Conservation (phyloP, 2,113 vertebrate genomes). For the Hypanus sabinus region DNA sequence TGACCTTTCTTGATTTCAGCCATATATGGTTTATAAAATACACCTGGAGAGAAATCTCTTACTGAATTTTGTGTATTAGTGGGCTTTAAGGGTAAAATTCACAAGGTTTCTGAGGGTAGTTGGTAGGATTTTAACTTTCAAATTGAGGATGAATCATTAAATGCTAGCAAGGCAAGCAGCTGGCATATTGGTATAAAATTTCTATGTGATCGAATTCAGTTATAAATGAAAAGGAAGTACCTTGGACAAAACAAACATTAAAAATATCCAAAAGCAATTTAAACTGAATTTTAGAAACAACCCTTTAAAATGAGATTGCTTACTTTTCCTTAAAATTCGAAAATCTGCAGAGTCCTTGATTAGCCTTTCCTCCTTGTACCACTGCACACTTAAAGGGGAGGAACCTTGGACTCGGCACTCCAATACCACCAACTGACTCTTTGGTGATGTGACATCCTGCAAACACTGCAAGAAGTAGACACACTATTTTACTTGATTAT, state of each 20-base stretch:
- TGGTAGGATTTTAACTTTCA: background rate
- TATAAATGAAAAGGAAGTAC: background rate
- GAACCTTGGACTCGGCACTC: slow-evolving; percentile 71
- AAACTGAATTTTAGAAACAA: background rate
- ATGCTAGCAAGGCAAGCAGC: too few relatives aligned
- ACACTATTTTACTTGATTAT: too few relatives aligned
- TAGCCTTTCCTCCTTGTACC: slow-evolving; percentile 69
- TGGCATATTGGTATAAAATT: background rate
- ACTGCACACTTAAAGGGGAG: slow-evolving; percentile 65
- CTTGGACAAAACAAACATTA: background rate
- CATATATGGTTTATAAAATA: background rate
- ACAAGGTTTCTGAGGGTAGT: background rate
- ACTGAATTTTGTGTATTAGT: background rate
- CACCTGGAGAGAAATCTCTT: background rate
- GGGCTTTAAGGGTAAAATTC: background rate
- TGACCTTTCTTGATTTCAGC: background rate
- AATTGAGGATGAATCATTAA: background rate
- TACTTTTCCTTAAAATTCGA: slow-evolving; percentile 75
- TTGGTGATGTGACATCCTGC: slow-evolving; percentile 66
- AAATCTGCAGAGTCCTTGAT: slow-evolving; percentile 75
- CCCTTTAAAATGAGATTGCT: slow-evolving; percentile 39
- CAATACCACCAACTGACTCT: slow-evolving; percentile 71
- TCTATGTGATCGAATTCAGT: background rate
- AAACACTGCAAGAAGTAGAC: slow-evolving; percentile 55
- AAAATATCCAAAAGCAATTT: background rate